These are phyloP conservation scores for Drosophila tsacasi DNA, from an alignment of 1,140 invertebrate genomes.

Conservation along the genomic window DNA sequence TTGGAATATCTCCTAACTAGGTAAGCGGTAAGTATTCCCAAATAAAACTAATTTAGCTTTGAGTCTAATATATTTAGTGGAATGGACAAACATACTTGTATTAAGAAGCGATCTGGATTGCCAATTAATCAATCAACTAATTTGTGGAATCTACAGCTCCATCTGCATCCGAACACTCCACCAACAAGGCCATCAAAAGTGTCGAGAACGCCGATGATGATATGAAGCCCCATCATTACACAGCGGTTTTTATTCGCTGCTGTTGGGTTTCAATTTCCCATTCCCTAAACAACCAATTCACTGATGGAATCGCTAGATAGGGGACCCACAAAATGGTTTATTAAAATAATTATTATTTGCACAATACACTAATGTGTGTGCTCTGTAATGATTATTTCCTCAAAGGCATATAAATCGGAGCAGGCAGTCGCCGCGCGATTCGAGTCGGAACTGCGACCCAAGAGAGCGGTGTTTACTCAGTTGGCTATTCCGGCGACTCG, in stretches of 20 bases:
- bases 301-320: conserved; percentile 53
- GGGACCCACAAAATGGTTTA: conserved; percentile 63
- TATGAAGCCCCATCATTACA: conserved; percentile 21
- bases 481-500: conserved; percentile 31
- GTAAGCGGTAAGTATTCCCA: neutral
- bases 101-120: neutral
- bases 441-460: conserved; percentile 41
- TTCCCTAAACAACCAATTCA: conserved; percentile 9
- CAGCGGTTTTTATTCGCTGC: conserved; percentile 4
- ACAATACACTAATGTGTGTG: conserved; percentile 63
- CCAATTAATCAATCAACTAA: conserved; percentile 22
- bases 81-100: neutral
- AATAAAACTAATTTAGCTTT: neutral
- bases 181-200: conserved; percentile 17
- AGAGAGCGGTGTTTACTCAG: conserved; percentile 53
- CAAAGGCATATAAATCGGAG: conserved; percentile 58
- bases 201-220: neutral
- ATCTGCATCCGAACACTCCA: neutral
- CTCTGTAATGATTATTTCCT: conserved; percentile 70
- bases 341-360: conserved; percentile 76
- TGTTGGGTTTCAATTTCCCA: conserved; percentile 27
- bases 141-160: neutral
- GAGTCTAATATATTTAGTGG: no score
- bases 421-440: conserved; percentile 62
- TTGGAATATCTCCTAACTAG: no score